Evolutionary conservation across 1,140 invertebrate species (phyloP).

Genomic region (Oreohelix idahoensis): DNA sequence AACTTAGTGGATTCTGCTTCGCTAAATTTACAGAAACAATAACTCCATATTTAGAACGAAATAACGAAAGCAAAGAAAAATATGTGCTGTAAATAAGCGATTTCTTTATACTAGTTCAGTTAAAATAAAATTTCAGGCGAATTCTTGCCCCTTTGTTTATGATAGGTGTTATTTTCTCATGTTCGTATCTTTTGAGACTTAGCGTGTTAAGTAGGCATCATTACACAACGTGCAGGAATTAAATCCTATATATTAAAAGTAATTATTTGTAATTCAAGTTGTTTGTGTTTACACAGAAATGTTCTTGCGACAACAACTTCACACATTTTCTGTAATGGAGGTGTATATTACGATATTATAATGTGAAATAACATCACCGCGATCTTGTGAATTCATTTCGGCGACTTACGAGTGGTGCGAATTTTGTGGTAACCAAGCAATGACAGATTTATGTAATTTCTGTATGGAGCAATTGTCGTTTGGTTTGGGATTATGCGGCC

Average conservation of each 20-base stretch:
- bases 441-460: slow-evolving; percentile 2
- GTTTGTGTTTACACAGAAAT: background rate
- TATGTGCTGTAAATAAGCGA: too few species aligned
- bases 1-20: background rate
- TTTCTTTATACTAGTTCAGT: too few species aligned
- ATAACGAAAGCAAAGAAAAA: background rate
- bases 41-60: too few species aligned
- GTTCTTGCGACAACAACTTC: too few species aligned
- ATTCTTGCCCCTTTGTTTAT: too few species aligned
- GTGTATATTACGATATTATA: background rate
- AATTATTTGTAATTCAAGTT: background rate
- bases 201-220: too few species aligned
- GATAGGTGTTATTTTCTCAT: too few species aligned
- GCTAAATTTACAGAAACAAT: background rate
- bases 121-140: too few species aligned
- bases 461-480: background rate
- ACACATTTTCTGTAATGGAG: too few species aligned
- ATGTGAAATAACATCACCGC: background rate
- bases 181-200: too few species aligned
- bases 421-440: background rate
- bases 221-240: too few species aligned
- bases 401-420: too few species aligned
- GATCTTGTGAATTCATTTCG: background rate
- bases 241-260: background rate
- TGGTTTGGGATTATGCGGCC: slow-evolving; percentile 8